Evolutionary conservation across 2,888 invertebrate species (phyloP).

Genomic region (Cephus pulcher): DNA sequence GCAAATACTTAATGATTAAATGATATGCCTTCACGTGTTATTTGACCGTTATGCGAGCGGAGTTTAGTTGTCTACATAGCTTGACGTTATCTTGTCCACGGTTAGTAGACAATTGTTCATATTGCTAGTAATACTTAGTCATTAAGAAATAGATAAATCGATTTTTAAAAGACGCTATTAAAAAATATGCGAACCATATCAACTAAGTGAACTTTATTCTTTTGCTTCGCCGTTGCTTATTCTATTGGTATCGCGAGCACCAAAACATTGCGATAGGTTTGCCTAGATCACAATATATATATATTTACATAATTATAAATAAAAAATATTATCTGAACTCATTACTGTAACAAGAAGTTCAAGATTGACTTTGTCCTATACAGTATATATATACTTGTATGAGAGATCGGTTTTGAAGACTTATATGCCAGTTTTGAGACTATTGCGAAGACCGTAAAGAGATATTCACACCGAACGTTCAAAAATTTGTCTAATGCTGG

Average conservation of each 20-base stretch:
- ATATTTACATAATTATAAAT: background rate
- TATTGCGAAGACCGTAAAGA: background rate
- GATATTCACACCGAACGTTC: background rate
- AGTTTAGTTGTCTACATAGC: background rate
- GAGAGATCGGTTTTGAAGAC: background rate
- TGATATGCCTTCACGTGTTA: background rate
- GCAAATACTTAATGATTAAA: background rate
- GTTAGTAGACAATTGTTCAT: background rate
- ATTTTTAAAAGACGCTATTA: background rate
- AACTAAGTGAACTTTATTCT: background rate
- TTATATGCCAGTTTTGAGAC: background rate
- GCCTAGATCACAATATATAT: background rate
- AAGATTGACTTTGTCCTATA: background rate
- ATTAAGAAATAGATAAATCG: background rate
- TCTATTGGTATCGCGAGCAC: background rate
- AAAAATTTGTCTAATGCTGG: background rate
- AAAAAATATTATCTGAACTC: background rate
- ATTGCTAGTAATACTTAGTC: background rate
- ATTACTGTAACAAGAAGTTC: background rate
- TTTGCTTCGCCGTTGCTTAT: background rate
- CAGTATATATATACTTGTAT: background rate
- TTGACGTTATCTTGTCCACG: background rate
- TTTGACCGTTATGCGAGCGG: background rate
- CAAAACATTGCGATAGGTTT: background rate
- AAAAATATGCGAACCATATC: background rate